Conservation (phyloP, 2,113 vertebrate species). For the Phylloscopus whistleri region DNA sequence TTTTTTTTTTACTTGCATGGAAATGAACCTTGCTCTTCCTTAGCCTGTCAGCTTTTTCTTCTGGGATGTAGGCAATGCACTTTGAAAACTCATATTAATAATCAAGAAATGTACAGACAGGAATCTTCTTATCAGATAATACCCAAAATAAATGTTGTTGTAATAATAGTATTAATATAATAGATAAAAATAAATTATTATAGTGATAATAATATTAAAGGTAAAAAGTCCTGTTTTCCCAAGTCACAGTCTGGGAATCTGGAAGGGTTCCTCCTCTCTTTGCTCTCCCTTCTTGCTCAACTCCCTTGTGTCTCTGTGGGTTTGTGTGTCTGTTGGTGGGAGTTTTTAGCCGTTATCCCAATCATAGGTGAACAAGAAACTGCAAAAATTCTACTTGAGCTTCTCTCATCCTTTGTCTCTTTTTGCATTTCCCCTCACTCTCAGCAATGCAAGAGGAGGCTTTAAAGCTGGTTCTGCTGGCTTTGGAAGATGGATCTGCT, state of each 20-base stretch:
- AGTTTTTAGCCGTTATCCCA: neutral
- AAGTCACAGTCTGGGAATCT: neutral
- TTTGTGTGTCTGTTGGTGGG: neutral
- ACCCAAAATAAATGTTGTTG: neutral
- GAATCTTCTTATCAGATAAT: neutral
- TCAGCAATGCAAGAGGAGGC: slow-evolving; percentile 98
- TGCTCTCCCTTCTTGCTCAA: neutral
- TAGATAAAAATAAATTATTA: neutral
- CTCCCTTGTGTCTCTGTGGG: neutral
- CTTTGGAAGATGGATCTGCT: slow-evolving; percentile 94
- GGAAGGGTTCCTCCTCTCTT: neutral
- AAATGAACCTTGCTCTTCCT: neutral
- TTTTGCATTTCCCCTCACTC: neutral
- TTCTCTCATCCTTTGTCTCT: neutral
- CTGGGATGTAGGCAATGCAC: neutral
- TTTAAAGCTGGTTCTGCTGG: slow-evolving; percentile 93
- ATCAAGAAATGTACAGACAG: neutral
- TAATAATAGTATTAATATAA: neutral
- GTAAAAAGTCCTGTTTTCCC: neutral
- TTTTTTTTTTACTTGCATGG: neutral
- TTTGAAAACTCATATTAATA: neutral
- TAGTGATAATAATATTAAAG: neutral
- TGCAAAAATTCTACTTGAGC: neutral
- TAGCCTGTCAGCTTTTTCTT: neutral
- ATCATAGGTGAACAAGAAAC: neutral